Evolutionary conservation across 2,888 invertebrate genomes (phyloP).

Genomic region (Lasioglossum morio): DNA sequence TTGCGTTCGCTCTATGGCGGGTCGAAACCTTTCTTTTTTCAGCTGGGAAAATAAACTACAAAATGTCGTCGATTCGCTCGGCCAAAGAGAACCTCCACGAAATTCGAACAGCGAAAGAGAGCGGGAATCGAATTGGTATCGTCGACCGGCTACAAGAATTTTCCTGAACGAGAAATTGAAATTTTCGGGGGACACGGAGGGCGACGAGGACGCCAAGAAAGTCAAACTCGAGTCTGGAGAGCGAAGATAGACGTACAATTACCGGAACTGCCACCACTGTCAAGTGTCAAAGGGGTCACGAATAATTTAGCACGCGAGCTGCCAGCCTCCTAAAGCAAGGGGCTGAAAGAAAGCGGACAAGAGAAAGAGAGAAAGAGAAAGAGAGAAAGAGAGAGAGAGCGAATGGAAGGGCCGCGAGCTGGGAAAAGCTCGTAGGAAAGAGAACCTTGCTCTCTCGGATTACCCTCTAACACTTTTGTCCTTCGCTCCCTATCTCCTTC

Average conservation of each 20-base stretch:
- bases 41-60: background rate
- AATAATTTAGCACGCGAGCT: constrained; percentile 71
- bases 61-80: background rate
- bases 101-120: background rate
- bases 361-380: constrained; percentile 1
- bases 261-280: constrained; percentile 69
- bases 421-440: constrained; percentile 56
- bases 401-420: constrained; percentile 48
- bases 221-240: constrained; percentile 42
- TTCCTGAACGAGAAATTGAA: constrained; percentile 2
- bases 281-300: constrained; percentile 71
- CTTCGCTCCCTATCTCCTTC: constrained; percentile 50
- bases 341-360: constrained; percentile 23
- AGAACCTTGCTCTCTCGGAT: constrained; percentile 63
- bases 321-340: constrained; percentile 30
- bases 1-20: background rate
- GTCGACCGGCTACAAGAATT: constrained; percentile 16
- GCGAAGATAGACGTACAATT: constrained; percentile 63
- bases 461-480: constrained; percentile 72
- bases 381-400: background rate
- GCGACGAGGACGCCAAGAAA: constrained; percentile 28
- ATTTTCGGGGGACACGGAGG: background rate
- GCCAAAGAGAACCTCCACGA: background rate
- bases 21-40: background rate
- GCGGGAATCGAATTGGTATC: background rate